phyloP scores from a whole-genome alignment of 2,888 invertebrate genomes.

The Eupithecia insigniata region DNA sequence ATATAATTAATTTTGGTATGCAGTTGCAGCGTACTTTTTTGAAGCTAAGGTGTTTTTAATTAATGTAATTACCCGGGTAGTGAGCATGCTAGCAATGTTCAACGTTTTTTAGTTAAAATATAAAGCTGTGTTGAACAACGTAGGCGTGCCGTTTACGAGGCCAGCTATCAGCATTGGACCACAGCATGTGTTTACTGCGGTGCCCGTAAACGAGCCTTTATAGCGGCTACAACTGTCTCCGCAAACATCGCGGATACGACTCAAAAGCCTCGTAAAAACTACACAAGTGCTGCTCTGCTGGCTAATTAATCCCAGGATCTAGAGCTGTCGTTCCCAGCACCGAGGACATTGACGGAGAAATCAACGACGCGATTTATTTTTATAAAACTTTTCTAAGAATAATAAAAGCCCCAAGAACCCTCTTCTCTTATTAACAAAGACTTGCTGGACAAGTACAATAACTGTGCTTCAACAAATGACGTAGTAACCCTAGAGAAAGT shows the following conservation, averaged over 20 bases:
- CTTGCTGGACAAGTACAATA: slow-evolving; percentile 5
- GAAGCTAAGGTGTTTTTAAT: background rate
- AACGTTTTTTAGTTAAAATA: slow-evolving; percentile 22
- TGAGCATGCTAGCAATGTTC: background rate
- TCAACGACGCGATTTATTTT: slow-evolving; percentile 18
- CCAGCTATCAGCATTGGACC: slow-evolving; percentile 56
- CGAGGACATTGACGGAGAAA: slow-evolving; percentile 17
- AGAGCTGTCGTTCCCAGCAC: slow-evolving; percentile 36
- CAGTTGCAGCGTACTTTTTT: background rate
- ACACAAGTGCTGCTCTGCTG: slow-evolving; percentile 58
- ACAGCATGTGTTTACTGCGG: slow-evolving; percentile 67
- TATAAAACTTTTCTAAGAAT: slow-evolving; percentile 2
- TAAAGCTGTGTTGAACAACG: slow-evolving; percentile 31
- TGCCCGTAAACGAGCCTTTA: slow-evolving; percentile 66
- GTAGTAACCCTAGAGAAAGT: slow-evolving; percentile 32
- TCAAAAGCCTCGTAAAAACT: slow-evolving; percentile 67
- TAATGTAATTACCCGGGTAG: slow-evolving; percentile 6
- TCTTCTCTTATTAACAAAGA: slow-evolving; percentile 2
- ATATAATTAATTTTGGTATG: background rate
- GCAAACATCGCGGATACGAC: slow-evolving; percentile 53
- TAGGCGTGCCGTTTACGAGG: slow-evolving; percentile 67
- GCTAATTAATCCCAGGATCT: slow-evolving; percentile 65
- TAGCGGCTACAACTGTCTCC: slow-evolving; percentile 60
- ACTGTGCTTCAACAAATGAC: slow-evolving; percentile 15
- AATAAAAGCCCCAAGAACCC: background rate